These are phyloP conservation scores for Spodoptera littoralis DNA, from an alignment of 2,888 invertebrate species.

Conservation along the genomic window DNA sequence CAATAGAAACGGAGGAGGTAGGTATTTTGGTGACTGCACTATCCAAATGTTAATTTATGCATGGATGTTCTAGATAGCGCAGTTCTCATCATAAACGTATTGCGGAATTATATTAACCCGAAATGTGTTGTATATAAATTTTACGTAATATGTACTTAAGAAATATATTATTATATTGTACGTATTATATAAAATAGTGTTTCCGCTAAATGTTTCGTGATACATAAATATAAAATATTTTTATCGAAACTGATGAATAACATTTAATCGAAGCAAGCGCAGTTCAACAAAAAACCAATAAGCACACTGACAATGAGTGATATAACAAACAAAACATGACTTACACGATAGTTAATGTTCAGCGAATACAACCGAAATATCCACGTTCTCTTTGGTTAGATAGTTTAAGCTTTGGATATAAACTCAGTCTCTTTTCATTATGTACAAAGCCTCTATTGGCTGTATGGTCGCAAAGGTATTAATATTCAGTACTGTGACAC, in stretches of 20 bases:
- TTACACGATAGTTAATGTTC: constrained; percentile 87
- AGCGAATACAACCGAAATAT: constrained; percentile 82
- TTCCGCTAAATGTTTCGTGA: constrained; percentile 30
- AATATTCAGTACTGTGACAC: constrained; percentile 89
- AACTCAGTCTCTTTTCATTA: constrained; percentile 86
- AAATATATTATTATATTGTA: constrained; percentile 34
- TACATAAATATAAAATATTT: constrained; percentile 43
- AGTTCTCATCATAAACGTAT: background rate
- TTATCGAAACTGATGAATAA: constrained; percentile 48
- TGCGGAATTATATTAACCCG: background rate
- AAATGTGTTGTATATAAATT: constrained; percentile 19
- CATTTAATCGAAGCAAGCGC: constrained; percentile 84
- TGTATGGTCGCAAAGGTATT: constrained; percentile 71
- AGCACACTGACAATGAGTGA: constrained; percentile 88
- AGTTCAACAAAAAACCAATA: constrained; percentile 76
- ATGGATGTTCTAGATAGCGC: constrained; percentile 12
- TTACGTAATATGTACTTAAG: constrained; percentile 32
- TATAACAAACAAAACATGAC: constrained; percentile 88
- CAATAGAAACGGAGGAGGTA: too few relatives aligned
- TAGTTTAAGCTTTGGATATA: constrained; percentile 82
- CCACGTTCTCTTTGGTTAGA: constrained; percentile 84
- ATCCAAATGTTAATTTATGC: constrained; percentile 7
- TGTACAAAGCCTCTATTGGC: constrained; percentile 82
- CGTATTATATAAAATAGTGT: constrained; percentile 44
- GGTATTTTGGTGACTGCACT: constrained; percentile 5